phyloP scores from a whole-genome alignment of 2,113 vertebrate species.

The Mohoua ochrocephala region DNA sequence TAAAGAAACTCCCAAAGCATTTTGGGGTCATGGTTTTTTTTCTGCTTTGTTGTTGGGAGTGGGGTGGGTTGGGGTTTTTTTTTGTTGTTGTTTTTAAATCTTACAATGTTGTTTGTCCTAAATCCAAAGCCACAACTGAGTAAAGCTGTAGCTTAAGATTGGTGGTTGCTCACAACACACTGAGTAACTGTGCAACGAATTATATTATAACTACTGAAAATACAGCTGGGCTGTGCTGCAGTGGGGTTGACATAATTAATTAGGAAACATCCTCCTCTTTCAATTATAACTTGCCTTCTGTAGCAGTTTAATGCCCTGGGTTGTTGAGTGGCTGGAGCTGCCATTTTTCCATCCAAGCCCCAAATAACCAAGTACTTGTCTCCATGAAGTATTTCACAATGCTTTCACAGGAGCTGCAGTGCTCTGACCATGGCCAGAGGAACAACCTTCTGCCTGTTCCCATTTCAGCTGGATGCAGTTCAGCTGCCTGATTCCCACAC shows the following conservation, averaged over 20 bases:
- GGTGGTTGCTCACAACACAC: background rate
- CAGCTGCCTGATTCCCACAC: background rate
- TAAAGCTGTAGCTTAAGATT: background rate
- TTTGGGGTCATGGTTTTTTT: accelerated
- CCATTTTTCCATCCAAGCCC: background rate
- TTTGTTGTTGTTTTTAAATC: background rate
- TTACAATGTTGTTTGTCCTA: background rate
- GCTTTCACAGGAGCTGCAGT: background rate
- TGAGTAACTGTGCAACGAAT: background rate
- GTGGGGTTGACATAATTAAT: background rate
- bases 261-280: background rate
- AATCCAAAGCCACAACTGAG: background rate
- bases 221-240: background rate
- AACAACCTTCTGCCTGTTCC: background rate
- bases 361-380: background rate
- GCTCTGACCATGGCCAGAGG: background rate
- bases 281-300: background rate
- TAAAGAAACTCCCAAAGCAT: background rate
- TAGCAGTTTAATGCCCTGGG: background rate
- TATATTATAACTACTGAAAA: background rate
- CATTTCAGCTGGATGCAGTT: background rate
- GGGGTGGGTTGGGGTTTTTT: background rate
- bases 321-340: background rate
- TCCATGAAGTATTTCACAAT: background rate
- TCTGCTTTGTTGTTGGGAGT: background rate